Conservation (phyloP, 2,888 invertebrate genomes). For the Stenodera caucasica region DNA sequence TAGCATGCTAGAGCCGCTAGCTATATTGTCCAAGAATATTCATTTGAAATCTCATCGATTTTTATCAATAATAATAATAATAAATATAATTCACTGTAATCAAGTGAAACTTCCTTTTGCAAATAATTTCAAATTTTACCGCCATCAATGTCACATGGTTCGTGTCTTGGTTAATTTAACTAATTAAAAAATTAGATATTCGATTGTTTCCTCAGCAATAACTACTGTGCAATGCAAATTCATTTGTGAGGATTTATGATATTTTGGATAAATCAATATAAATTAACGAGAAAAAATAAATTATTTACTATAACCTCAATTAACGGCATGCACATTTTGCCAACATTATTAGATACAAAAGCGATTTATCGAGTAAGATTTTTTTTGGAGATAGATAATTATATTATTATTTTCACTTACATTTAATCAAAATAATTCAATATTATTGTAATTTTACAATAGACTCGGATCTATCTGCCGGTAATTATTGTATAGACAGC, state of each 20-base stretch:
- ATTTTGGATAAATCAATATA: too few relatives aligned
- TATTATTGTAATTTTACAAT: too few relatives aligned
- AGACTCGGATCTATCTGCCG: too few relatives aligned
- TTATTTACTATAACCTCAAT: not conserved
- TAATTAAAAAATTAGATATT: too few relatives aligned
- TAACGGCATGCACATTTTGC: not conserved
- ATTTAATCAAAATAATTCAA: too few relatives aligned
- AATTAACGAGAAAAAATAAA: not conserved
- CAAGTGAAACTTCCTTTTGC: not conserved
- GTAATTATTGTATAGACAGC: too few relatives aligned
- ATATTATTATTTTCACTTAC: too few relatives aligned
- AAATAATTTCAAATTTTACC: not conserved
- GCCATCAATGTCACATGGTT: not conserved
- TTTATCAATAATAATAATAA: slow-evolving; percentile 32
- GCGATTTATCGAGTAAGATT: too few relatives aligned
- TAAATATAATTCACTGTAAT: not conserved
- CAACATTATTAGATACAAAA: not conserved
- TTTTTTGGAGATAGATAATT: not conserved
- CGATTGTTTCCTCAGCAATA: too few relatives aligned
- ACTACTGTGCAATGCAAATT: too few relatives aligned
- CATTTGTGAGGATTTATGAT: too few relatives aligned
- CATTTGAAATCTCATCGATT: slow-evolving; percentile 43
- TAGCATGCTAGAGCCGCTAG: slow-evolving; percentile 49
- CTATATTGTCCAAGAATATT: slow-evolving; percentile 24
- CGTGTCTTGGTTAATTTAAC: too few relatives aligned